Base-by-base conservation (phyloP, 2,888 invertebrate species). In the Thalpophila matura region DNA sequence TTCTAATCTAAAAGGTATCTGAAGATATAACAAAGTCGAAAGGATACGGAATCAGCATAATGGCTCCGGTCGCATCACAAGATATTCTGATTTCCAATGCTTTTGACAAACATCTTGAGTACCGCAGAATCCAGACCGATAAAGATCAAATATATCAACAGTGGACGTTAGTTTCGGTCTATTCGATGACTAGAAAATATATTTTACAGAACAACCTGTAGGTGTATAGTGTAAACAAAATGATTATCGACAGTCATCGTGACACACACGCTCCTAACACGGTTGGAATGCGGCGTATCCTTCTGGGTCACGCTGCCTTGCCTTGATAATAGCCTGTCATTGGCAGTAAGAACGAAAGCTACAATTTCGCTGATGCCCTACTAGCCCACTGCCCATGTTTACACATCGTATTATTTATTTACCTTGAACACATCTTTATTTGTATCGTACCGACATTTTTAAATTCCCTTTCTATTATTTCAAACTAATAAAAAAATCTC, bases 221-320 rank as follows among this genome's bases (percentile, higher is more conserved):
- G 6, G 26, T 62, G 29, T 38, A 16, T 18, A 29, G 12, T 7
- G 37, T 33, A 55, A 55, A 59, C 55, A 40, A 46, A 71, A 71
- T 49, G 45, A 57, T 55, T 53, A 61, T 66, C 55, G 22, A n/a
- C 42, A 62, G 53, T 42, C 66, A 54, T 38, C 18, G 37, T 49
- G 53, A 56, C 51, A 66, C 49, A 67, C 40, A 56, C 33, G 29
- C 49, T 12, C n/a, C 71, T 51, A 50, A 61, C 54, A 78, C 74
- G 66, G 69, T 86, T 68, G 91, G 92, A 91, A 92, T 92, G 91
- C 81, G 84, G 78, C 79, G 77, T 81, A 81, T 91, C 91, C 92
- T 92, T 90, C 83, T 91, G 82, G 91, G 91, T 89, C 91, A 87
- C 69, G 65, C 47, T 68, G 75, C 78, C 71, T 65, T 74, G 46